Evolutionary conservation across 2,797 vertebrate genomes (phyloP).

Genomic region (Molossus molossus): DNA sequence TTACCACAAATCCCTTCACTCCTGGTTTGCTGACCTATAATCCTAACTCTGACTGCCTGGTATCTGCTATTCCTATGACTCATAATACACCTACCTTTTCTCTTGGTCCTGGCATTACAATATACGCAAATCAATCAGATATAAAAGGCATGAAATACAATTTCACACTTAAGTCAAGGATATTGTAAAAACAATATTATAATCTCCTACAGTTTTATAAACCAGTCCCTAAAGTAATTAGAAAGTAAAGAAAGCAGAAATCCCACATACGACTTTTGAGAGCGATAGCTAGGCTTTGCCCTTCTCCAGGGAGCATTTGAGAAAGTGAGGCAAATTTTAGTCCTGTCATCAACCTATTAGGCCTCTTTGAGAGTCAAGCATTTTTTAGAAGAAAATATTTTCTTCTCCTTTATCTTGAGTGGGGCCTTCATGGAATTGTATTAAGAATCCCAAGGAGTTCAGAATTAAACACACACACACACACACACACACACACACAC

Average conservation of each 20-base stretch:
- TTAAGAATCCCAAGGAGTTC: background rate
- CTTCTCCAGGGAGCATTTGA: background rate
- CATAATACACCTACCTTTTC: background rate
- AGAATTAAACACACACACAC: background rate
- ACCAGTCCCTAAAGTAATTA: background rate
- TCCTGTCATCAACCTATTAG: background rate
- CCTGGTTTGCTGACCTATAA: background rate
- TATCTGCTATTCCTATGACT: conserved; percentile 1
- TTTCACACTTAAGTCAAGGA: conserved; percentile 41
- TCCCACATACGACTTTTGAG: background rate
- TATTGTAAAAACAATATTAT: background rate
- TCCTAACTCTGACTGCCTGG: background rate
- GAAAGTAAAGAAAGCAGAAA: conserved; percentile 48
- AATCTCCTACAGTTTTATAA: conserved; percentile 12
- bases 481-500: too few species aligned
- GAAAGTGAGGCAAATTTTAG: background rate
- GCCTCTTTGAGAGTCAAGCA: background rate
- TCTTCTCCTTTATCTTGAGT: conserved; percentile 37
- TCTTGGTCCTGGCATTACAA: background rate
- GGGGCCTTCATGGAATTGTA: background rate
- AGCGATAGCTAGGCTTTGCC: background rate
- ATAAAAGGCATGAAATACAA: conserved; percentile 33
- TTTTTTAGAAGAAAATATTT: conserved; percentile 52
- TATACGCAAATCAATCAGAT: conserved; percentile 8
- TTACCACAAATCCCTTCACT: background rate